Evolutionary conservation across 2,888 invertebrate genomes (phyloP), one percentile per base, ranked within the genome.

Genomic region (Polia nebulosa): DNA sequence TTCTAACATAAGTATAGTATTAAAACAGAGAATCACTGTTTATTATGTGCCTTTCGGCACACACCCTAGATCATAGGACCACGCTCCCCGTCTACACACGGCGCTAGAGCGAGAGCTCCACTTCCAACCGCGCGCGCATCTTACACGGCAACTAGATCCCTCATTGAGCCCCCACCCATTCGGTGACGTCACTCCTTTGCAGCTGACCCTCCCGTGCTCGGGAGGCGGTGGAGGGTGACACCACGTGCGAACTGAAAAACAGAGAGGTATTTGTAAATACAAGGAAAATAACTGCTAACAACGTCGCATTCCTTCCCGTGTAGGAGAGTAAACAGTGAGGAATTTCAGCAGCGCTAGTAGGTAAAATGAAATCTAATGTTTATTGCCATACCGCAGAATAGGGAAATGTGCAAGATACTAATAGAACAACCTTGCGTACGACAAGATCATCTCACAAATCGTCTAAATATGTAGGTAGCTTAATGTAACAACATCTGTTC

Each of bases 141-240:
- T 87, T 2, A 94, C 84, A 11, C 92, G 90, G 71, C 95, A 95
- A 17, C 86, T 90, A 0, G 95, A 86, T 5, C 95, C 95, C 79
- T 95, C 95, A 3, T 81, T 81, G 3, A 95, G 81, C 0, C 90
- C 89, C 34, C 77, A 65, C 6, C 83, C 83, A 6, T 78, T 78
- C 1, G 78, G 76, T 11, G 83, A 78, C 6, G 90, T 85, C 20
- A 84, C 59, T 0, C 93, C 93, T 69, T 90, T 92, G 75, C 95
- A 95, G 74, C 90, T 93, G 11, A 95, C 76, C 20, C 85, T 87
- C 1, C 95, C 95, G 51, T 92, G 86, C 2, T 90, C 87, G 0
- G 94, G 93, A 0, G 92, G 91, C 1, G 86, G 69, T 1, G 90
- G 90, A 0, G 89, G 84, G 25, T 85, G 73, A 76, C 95, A 95